Conservation (phyloP, 2,113 vertebrate genomes). For the Laticauda laticaudata region DNA sequence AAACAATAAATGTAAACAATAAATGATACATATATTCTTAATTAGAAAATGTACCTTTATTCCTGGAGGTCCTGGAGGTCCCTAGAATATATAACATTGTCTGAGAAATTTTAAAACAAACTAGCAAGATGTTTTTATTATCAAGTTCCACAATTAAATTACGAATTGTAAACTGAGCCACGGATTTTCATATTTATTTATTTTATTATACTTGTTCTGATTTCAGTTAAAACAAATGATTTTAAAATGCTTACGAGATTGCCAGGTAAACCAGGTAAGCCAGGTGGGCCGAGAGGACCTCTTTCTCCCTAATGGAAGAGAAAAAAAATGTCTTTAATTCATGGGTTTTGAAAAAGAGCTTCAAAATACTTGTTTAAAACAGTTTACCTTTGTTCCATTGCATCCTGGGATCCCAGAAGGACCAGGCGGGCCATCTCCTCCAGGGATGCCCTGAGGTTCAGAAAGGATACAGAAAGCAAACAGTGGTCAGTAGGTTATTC, state of each 20-base stretch:
- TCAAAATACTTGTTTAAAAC: background rate
- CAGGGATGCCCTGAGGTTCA: conserved; percentile 85
- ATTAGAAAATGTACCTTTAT: conserved; percentile 80
- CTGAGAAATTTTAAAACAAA: background rate
- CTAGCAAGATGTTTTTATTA: background rate
- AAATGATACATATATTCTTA: background rate
- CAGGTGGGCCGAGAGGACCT: conserved; percentile 81
- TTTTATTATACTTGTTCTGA: background rate
- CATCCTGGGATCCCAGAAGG: conserved; percentile 91
- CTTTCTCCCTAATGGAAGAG: conserved; percentile 81
- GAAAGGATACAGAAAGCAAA: conserved; percentile 11
- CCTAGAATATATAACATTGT: conserved; percentile 71
- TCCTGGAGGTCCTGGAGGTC: conserved; percentile 82
- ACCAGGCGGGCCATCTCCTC: conserved; percentile 91
- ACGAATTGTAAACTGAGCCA: background rate
- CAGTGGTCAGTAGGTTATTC: background rate
- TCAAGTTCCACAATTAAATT: background rate
- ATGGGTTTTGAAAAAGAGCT: background rate
- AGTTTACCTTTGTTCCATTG: conserved; percentile 92
- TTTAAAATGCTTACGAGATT: conserved; percentile 77
- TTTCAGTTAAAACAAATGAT: background rate
- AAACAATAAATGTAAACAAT: conserved; percentile 20
- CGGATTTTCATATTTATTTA: background rate
- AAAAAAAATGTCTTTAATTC: conserved; percentile 24
- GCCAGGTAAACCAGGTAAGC: conserved; percentile 80